phyloP scores from a whole-genome alignment of 2,113 vertebrate species.

The Brachypodius melanocephalos region DNA sequence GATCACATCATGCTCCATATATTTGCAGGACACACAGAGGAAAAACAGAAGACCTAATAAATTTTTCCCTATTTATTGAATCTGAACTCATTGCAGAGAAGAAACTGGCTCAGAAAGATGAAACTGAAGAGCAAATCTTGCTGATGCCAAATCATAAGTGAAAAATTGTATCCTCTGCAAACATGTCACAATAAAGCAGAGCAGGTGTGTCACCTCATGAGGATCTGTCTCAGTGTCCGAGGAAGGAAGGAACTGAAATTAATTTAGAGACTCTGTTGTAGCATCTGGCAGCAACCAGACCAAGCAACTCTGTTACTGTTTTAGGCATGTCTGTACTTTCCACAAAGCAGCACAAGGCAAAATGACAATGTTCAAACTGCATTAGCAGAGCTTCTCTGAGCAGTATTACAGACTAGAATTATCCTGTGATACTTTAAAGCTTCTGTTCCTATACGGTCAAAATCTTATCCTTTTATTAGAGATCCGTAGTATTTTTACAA shows the following conservation, averaged over 20 bases:
- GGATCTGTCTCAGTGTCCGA: neutral
- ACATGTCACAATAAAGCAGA: constrained; percentile 17
- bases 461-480: neutral
- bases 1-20: neutral
- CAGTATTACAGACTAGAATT: accelerated
- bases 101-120: neutral
- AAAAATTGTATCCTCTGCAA: constrained; percentile 13
- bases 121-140: neutral
- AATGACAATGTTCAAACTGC: neutral
- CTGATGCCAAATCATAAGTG: neutral
- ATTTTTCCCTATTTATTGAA: neutral
- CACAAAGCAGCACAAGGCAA: neutral
- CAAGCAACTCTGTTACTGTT: neutral
- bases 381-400: neutral
- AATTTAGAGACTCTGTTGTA: neutral
- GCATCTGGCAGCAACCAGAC: constrained; percentile 28
- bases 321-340: neutral
- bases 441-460: neutral
- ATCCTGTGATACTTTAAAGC: neutral
- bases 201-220: neutral
- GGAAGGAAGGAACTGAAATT: constrained; percentile 29
- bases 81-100: neutral
- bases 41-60: neutral
- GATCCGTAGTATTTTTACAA: neutral
- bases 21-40: neutral